A percentile compares a stretch with the other conserved stretches of the same genome.
phyloP scores from a whole-genome alignment of 2,888 invertebrate genomes.

The Thyatira batis region DNA sequence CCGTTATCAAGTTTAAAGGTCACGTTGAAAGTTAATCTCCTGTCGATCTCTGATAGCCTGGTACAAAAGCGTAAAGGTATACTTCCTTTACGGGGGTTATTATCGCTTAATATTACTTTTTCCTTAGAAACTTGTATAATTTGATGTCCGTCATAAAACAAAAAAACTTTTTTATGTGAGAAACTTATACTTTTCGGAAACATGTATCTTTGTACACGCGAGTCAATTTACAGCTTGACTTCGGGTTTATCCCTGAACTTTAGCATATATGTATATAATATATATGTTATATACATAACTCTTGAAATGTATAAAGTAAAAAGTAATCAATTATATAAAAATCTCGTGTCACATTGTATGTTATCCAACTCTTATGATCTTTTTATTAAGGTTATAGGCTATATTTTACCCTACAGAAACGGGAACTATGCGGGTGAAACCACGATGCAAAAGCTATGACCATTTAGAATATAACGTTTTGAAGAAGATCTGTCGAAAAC shows the following conservation, averaged over 20 bases:
- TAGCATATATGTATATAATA: neutral
- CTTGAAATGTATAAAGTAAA: neutral
- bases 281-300: no score
- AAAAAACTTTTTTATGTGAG: slow-evolving; percentile 22
- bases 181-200: neutral
- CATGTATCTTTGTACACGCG: neutral
- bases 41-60: neutral
- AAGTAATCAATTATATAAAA: no score
- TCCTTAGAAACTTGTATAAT: slow-evolving; percentile 27
- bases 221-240: neutral
- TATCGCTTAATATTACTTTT: slow-evolving; percentile 10
- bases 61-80: neutral
- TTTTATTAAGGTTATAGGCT: no score
- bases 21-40: neutral
- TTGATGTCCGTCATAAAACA: slow-evolving; percentile 31
- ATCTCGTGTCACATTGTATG: no score
- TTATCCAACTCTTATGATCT: no score
- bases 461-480: no score
- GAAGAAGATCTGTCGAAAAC: no score
- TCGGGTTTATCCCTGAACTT: neutral
- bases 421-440: no score
- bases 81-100: neutral
- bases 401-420: no score
- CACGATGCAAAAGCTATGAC: no score
- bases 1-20: slow-evolving; percentile 1